Percentiles rank a stretch among this genome's conserved stretches.
These are phyloP conservation scores for Microcebus jonahi DNA, from an alignment of 2,113 vertebrate species.

Conservation along the genomic window DNA sequence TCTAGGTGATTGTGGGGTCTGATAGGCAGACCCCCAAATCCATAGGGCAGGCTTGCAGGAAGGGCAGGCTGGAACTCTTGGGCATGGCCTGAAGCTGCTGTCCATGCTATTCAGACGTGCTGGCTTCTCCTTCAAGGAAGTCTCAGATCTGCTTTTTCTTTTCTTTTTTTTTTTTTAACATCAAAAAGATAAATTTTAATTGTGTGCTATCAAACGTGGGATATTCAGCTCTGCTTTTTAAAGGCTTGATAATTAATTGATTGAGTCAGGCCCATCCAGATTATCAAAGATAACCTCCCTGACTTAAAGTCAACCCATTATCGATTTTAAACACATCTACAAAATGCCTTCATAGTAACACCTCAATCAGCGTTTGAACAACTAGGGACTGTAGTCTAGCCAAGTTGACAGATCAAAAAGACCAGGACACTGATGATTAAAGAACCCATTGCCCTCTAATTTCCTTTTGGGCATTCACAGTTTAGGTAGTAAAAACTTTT, in stretches of 20 bases:
- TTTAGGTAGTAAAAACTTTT: background rate
- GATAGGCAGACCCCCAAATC: fast-evolving
- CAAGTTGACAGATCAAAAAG: background rate
- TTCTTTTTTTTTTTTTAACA: too few relatives aligned
- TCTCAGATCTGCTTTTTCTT: background rate
- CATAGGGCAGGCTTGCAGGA: background rate
- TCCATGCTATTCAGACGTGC: too few relatives aligned
- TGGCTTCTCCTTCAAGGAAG: background rate
- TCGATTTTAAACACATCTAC: background rate
- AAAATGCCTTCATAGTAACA: background rate
- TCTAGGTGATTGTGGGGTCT: fast-evolving
- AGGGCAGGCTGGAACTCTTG: background rate
- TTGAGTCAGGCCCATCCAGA: background rate
- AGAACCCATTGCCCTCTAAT: background rate
- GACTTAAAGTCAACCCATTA: background rate
- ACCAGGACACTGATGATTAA: background rate
- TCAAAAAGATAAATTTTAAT: too few relatives aligned
- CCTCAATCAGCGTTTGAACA: background rate
- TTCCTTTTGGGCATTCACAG: background rate
- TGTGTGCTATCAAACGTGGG: too few relatives aligned
- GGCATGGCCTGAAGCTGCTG: too few relatives aligned
- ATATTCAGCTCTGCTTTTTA: background rate
- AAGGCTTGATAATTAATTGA: background rate
- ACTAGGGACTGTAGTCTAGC: background rate
- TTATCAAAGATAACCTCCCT: background rate